A percentile compares a stretch with the other conserved stretches of the same genome.
Evolutionary conservation across 2,888 invertebrate species (phyloP).

Genomic region (Phyllotreta striolata): DNA sequence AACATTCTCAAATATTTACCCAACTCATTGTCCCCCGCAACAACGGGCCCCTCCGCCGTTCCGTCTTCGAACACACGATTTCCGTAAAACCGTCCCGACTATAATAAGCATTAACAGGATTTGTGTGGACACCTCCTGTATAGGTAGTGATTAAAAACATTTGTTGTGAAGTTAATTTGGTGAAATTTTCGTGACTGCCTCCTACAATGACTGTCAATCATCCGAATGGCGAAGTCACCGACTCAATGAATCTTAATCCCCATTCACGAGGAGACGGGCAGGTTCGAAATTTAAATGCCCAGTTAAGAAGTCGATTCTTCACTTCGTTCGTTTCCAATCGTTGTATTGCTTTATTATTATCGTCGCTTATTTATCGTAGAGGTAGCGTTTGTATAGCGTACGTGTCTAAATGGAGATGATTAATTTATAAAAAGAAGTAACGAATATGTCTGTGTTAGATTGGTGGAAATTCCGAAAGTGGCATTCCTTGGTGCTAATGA

Average conservation of each 20-base stretch:
- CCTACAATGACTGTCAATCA: conserved; percentile 50
- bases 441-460: no score
- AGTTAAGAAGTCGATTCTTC: no score
- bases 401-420: no score
- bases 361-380: no score
- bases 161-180: conserved; percentile 57
- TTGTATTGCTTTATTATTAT: no score
- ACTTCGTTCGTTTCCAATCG: no score
- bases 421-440: no score
- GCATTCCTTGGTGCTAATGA: neutral
- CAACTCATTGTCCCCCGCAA: no score
- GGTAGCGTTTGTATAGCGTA: no score
- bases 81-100: no score
- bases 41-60: neutral
- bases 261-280: conserved; percentile 27
- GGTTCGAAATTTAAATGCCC: neutral
- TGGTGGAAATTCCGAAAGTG: no score
- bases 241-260: conserved; percentile 39
- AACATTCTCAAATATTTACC: no score
- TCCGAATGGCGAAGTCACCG: conserved; percentile 52
- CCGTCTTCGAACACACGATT: neutral
- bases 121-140: conserved; percentile 50
- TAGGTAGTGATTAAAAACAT: conserved; percentile 59
- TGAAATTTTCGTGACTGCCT: conserved; percentile 51
- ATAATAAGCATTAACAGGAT: conserved; percentile 46